These are phyloP conservation scores for Plagodis dolabraria DNA, from an alignment of 2,888 invertebrate species.

Conservation along the genomic window DNA sequence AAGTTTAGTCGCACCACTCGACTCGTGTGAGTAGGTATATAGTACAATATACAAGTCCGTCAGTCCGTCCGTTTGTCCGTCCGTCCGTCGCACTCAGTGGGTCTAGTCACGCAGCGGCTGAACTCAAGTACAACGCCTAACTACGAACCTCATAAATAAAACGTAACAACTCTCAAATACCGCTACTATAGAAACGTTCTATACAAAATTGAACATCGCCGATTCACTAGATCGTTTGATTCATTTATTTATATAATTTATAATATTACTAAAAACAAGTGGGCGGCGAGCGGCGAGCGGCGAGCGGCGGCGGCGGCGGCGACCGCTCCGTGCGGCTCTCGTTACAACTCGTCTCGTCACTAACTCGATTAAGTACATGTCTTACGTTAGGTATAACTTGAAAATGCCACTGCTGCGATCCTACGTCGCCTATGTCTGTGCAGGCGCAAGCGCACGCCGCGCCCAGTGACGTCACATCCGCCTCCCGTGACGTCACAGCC, in stretches of 20 bases:
- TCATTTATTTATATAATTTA: constrained; percentile 58
- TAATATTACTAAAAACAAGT: constrained; percentile 68
- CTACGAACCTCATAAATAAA: constrained; percentile 73
- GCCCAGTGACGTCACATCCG: not conserved
- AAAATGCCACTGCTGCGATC: constrained; percentile 82
- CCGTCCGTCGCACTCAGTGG: constrained; percentile 15
- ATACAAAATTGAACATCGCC: constrained; percentile 84
- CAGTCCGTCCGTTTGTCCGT: constrained; percentile 5
- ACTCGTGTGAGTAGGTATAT: constrained; percentile 42
- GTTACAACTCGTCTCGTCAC: constrained; percentile 59
- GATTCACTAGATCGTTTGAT: constrained; percentile 75
- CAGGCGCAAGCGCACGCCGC: constrained; percentile 41
- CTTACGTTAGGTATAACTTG: constrained; percentile 79
- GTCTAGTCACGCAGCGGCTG: constrained; percentile 26
- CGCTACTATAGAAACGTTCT: constrained; percentile 82
- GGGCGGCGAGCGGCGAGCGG: constrained; percentile 76
- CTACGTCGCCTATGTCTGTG: constrained; percentile 74
- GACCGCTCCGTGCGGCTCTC: constrained; percentile 61
- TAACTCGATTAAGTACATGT: constrained; percentile 78
- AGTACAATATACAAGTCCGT: constrained; percentile 5
- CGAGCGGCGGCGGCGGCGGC: constrained; percentile 59
- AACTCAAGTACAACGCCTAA: constrained; percentile 30
- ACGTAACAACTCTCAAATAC: constrained; percentile 81
- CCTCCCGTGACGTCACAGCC: constrained; percentile 12
- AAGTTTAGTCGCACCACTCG: constrained; percentile 67